phyloP scores from a whole-genome alignment of 2,888 invertebrate genomes.

The Ctenicera cuprea region DNA sequence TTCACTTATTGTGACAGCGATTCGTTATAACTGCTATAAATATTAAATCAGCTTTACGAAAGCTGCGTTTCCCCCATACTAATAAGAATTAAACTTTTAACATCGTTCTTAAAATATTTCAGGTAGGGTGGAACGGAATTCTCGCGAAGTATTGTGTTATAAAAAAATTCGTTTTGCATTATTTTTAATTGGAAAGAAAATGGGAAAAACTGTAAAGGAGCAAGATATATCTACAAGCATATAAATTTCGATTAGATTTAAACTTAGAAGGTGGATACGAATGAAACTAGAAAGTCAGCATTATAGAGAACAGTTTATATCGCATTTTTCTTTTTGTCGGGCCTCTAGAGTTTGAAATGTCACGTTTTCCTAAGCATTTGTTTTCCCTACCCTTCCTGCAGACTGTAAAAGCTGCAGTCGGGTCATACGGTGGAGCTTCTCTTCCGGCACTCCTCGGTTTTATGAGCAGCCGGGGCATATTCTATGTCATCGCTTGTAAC shows the following conservation, averaged over 20 bases:
- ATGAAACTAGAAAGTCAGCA: slow-evolving; percentile 41
- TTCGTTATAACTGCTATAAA: slow-evolving; percentile 42
- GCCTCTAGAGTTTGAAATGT: slow-evolving; percentile 43
- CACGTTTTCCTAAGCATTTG: slow-evolving; percentile 48
- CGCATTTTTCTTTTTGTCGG: slow-evolving; percentile 43
- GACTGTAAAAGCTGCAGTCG: slow-evolving; percentile 50
- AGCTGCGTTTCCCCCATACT: slow-evolving; percentile 32
- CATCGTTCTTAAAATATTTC: slow-evolving; percentile 12
- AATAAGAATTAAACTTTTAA: slow-evolving; percentile 43
- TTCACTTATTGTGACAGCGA: slow-evolving; percentile 44
- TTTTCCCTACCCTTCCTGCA: slow-evolving; percentile 39
- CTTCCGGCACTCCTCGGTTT: slow-evolving; percentile 49
- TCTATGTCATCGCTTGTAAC: slow-evolving; percentile 45
- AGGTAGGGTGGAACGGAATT: background rate
- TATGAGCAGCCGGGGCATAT: slow-evolving; percentile 49
- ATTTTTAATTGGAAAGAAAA: too few relatives aligned
- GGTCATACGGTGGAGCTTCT: slow-evolving; percentile 44
- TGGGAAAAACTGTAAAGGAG: too few relatives aligned
- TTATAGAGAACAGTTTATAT: slow-evolving; percentile 42
- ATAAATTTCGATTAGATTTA: background rate
- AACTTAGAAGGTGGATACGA: slow-evolving; percentile 2
- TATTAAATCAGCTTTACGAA: slow-evolving; percentile 42
- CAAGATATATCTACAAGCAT: too few relatives aligned
- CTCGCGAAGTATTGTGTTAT: too few relatives aligned
- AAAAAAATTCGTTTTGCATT: too few relatives aligned